Evolutionary conservation across 2,113 vertebrate species (phyloP).

Genomic region (Paralichthys olivaceus): DNA sequence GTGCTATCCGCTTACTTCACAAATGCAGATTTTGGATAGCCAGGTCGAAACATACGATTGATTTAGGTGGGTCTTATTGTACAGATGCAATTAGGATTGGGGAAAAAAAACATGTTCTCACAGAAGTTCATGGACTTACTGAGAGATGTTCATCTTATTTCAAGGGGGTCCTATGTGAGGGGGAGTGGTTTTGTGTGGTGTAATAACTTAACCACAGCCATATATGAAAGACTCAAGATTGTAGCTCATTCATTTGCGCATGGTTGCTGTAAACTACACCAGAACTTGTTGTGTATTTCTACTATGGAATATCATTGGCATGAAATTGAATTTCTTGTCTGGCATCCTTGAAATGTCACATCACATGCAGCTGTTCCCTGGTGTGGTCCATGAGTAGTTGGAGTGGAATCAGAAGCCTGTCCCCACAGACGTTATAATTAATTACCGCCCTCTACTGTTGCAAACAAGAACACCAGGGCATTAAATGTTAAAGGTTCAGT

Average conservation of each 20-base stretch:
- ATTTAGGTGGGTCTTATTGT: slow-evolving; percentile 7
- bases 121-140: neutral
- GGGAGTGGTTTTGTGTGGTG: neutral
- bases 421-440: too few species aligned
- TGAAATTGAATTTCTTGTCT: neutral
- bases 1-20: slow-evolving; percentile 27
- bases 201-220: neutral
- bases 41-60: slow-evolving; percentile 21
- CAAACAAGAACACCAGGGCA: neutral
- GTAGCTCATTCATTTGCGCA: neutral
- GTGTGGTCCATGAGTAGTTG: too few species aligned
- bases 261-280: neutral
- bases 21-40: slow-evolving; percentile 36
- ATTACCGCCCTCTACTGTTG: slow-evolving; percentile 12
- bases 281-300: neutral
- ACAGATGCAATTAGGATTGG: neutral
- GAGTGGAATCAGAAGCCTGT: neutral
- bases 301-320: too few species aligned
- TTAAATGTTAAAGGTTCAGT: neutral
- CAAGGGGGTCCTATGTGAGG: neutral
- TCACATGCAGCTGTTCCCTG: too few species aligned
- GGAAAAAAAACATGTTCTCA: neutral
- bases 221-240: too few species aligned
- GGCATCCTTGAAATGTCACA: neutral
- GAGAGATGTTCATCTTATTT: too few species aligned